These are phyloP conservation scores for Acromyrmex heyeri DNA, from an alignment of 1,140 invertebrate species.

Conservation along the genomic window DNA sequence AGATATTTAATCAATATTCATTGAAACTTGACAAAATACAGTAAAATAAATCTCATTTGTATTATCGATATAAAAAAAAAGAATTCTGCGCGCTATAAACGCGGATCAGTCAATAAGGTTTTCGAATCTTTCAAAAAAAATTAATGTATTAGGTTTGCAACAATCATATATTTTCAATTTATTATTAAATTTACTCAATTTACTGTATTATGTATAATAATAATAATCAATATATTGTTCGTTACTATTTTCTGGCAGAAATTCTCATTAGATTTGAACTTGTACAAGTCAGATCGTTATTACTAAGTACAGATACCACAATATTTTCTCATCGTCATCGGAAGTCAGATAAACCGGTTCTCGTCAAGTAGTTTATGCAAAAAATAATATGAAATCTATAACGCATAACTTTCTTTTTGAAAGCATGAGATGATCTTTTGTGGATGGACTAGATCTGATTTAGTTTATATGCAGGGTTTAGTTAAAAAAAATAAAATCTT, in stretches of 20 bases:
- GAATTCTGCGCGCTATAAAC: background rate
- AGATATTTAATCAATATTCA: background rate
- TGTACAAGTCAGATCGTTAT: background rate
- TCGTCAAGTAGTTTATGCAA: background rate
- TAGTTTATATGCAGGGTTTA: background rate
- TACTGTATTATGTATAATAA: background rate
- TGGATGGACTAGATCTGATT: background rate
- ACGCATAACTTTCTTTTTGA: background rate
- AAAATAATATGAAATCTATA: background rate
- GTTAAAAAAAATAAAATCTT: constrained; percentile 8
- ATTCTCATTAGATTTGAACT: background rate
- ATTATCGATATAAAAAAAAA: background rate
- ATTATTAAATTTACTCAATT: background rate
- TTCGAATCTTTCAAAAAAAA: background rate
- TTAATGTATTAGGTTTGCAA: background rate
- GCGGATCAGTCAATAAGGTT: background rate
- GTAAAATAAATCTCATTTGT: background rate
- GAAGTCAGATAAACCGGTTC: background rate
- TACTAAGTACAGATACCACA: background rate
- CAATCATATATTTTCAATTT: background rate
- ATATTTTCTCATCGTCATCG: background rate
- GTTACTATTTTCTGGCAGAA: background rate
- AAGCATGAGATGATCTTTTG: background rate
- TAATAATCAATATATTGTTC: background rate
- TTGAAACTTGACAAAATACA: background rate